Base-by-base conservation (phyloP, 30 jellyfish, hydroid and myxozoan species). In the Cassiopea andromeda region DNA sequence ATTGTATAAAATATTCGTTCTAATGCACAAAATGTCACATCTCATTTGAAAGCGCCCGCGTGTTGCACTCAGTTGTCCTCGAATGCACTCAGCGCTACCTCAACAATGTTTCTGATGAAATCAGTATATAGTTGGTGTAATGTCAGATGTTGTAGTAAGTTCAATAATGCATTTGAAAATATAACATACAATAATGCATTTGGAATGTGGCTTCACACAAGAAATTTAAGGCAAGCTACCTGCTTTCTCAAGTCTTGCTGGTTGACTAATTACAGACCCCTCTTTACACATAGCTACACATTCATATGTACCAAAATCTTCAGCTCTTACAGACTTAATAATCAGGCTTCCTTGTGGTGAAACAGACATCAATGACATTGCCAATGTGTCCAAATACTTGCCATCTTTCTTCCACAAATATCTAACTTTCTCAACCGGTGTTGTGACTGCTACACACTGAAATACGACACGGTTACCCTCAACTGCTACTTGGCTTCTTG, bases 211-310 rank as follows among this genome's bases (percentile, higher is more conserved):
- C 7, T 3, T 54, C 7, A 54, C 64, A 6, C 7, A 54, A 3
- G 10, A 54, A 54, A 54, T 54, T 54, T 6, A 54, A 54, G 64
- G 12, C 64, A 6, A 5, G 73, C 16, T 76, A 86, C 94, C 84
- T 43, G 94, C 69, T 76, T 86, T 86, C 66, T 86, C 72, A 66
- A 86, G 89, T 47, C 61, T 64, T 13, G 89, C 94, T 0, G 88
- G 83, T 46, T 66, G 84, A 87, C 94, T 76, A 13, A 75, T 60
- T 43, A 86, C 43, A 2, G 94, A 83, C 19, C 94, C 94, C n/a
- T 86, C 84, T 0, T 77, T 46, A 44, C 89, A 86, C 85, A 57
- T 85, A 15, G 89, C 94, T 46, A 86, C 89, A 48, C 94, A 86
- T 86, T 69, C 77, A 83, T 83, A 83, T 2, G 77, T 47, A 16